Evolutionary conservation across 2,797 vertebrate genomes (phyloP).

Genomic region (Tauraco hartlaubi): DNA sequence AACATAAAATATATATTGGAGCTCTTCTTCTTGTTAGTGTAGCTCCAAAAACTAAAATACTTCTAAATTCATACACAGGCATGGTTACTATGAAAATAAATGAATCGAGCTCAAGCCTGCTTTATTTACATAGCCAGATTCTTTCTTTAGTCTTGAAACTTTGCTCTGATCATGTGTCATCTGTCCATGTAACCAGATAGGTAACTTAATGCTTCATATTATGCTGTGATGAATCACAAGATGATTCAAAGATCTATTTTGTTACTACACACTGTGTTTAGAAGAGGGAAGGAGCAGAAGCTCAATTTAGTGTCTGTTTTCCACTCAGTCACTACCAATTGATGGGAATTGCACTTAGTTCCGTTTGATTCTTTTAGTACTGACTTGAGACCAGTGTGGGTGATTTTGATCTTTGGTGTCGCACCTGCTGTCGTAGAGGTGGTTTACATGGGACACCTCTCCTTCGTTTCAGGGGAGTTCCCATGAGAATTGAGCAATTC

Average conservation of each 20-base stretch:
- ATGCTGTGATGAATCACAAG: not conserved
- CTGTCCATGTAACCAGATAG: not conserved
- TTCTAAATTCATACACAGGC: not conserved
- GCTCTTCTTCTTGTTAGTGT: not conserved
- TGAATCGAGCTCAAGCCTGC: not conserved
- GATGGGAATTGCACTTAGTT: not conserved
- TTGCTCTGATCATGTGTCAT: not conserved
- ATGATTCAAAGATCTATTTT: slow-evolving; percentile 34
- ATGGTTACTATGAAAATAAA: not conserved
- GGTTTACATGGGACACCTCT: not conserved
- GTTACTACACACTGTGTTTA: not conserved
- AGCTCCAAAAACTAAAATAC: not conserved
- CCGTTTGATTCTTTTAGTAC: not conserved
- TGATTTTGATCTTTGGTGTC: not conserved
- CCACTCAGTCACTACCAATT: not conserved
- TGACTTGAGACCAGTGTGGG: rapidly evolving
- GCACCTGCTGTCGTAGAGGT: not conserved
- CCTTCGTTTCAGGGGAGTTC: not conserved
- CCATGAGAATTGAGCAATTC: not conserved
- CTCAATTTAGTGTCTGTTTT: not conserved
- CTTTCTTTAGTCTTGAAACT: not conserved
- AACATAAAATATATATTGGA: not conserved
- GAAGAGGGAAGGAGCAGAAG: not conserved
- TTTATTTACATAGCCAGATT: not conserved
- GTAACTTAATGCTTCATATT: not conserved